Evolutionary conservation across 2,113 vertebrate genomes (phyloP).

Genomic region (Hydropotes inermis): DNA sequence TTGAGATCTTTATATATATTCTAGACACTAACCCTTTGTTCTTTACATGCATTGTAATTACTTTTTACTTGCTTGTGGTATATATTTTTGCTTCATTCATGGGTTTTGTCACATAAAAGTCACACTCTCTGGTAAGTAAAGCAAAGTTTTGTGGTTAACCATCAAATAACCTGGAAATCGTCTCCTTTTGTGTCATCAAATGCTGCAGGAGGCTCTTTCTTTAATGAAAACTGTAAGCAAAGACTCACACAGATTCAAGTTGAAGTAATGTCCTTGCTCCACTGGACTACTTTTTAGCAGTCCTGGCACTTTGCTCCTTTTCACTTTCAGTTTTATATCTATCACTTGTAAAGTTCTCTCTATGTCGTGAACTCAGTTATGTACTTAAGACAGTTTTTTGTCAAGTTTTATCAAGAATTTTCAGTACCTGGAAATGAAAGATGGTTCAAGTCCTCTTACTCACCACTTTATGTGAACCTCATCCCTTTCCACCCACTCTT

Average conservation of each 20-base stretch:
- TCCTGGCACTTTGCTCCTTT: neutral
- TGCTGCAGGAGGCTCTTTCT: neutral
- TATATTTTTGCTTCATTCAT: neutral
- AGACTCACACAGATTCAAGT: neutral
- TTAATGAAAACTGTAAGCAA: neutral
- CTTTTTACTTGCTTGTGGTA: neutral
- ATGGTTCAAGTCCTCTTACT: neutral
- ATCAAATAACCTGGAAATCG: neutral
- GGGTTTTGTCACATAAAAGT: neutral
- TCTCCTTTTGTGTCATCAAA: neutral
- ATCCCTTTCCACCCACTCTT: neutral
- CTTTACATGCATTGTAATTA: neutral
- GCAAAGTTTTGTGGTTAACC: neutral
- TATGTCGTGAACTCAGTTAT: neutral
- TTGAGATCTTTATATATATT: neutral
- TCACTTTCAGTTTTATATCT: neutral
- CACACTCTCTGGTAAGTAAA: neutral
- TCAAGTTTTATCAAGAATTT: neutral
- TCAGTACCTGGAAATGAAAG: neutral
- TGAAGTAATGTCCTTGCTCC: neutral
- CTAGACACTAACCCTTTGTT: neutral
- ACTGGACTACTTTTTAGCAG: neutral
- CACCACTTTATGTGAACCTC: neutral
- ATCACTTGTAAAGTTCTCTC: neutral
- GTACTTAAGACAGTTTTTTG: neutral